These are phyloP conservation scores for Indri indri DNA, from an alignment of 2,113 vertebrate species.

Conservation along the genomic window DNA sequence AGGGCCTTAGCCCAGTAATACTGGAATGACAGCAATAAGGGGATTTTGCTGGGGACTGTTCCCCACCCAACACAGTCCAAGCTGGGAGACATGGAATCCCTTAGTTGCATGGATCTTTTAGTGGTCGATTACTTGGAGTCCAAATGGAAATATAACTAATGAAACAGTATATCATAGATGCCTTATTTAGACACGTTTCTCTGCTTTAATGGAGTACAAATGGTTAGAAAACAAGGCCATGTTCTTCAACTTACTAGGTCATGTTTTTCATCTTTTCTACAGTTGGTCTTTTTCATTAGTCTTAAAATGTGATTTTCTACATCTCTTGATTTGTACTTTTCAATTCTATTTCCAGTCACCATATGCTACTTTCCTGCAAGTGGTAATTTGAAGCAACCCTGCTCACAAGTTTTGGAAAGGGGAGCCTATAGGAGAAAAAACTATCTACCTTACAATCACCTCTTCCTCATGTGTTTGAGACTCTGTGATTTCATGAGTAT, in stretches of 20 bases:
- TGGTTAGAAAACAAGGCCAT: not conserved
- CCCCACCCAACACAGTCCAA: not conserved
- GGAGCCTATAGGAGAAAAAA: not conserved
- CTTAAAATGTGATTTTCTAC: constrained; percentile 8
- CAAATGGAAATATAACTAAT: not conserved
- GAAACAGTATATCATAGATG: not conserved
- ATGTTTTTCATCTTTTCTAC: not conserved
- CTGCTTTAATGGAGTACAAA: not conserved
- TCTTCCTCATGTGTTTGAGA: not conserved
- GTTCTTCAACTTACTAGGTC: not conserved
- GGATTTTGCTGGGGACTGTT: rapidly evolving
- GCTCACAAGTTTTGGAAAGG: not conserved
- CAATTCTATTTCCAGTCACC: constrained; percentile 28
- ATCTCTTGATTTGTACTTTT: constrained; percentile 28
- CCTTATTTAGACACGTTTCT: not conserved
- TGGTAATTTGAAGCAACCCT: not conserved
- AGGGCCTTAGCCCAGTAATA: not conserved
- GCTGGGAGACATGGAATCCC: not conserved
- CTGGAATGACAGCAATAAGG: not conserved
- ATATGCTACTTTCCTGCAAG: not conserved
- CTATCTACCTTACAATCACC: not conserved
- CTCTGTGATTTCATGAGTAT: not conserved
- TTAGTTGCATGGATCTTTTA: not conserved
- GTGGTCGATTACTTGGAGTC: not conserved
- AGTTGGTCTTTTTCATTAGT: not conserved